Percentiles rank a stretch among this genome's conserved stretches.
Evolutionary conservation across 2,113 vertebrate species (phyloP).

Genomic region (Dasyurus viverrinus): DNA sequence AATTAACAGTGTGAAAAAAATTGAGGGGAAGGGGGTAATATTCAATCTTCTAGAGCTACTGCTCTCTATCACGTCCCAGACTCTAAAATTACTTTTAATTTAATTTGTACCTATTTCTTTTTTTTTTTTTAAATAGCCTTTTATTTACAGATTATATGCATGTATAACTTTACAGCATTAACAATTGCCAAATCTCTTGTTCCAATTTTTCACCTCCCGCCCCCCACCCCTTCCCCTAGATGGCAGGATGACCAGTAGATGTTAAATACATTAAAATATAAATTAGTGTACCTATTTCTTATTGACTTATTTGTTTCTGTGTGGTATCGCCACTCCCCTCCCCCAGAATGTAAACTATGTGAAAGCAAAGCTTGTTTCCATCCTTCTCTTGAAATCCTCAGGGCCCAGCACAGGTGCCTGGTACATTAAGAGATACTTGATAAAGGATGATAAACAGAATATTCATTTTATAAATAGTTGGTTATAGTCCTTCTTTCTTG

Average conservation of each 20-base stretch:
- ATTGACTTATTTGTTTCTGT: not conserved
- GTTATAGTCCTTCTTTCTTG: not conserved
- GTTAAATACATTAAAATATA: no score
- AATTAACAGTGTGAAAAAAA: constrained; percentile 1
- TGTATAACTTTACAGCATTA: no score
- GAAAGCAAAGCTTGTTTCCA: not conserved
- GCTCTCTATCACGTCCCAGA: no score
- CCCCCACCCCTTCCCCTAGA: no score
- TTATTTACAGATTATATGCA: no score
- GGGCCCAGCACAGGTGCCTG: not conserved
- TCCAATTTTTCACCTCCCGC: no score
- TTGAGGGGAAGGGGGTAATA: not conserved
- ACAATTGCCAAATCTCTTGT: no score
- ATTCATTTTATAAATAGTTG: not conserved
- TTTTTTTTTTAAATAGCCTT: no score
- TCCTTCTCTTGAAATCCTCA: not conserved
- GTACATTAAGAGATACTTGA: not conserved
- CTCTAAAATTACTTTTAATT: no score
- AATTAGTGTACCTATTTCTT: not conserved
- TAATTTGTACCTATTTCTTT: not conserved
- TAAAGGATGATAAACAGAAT: not conserved
- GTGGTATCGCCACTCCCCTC: not conserved
- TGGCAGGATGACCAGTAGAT: no score
- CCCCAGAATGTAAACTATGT: constrained; percentile 5
- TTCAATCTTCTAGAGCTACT: not conserved